Conservation (phyloP, 2,888 invertebrate species). For the Lithophane leautieri region DNA sequence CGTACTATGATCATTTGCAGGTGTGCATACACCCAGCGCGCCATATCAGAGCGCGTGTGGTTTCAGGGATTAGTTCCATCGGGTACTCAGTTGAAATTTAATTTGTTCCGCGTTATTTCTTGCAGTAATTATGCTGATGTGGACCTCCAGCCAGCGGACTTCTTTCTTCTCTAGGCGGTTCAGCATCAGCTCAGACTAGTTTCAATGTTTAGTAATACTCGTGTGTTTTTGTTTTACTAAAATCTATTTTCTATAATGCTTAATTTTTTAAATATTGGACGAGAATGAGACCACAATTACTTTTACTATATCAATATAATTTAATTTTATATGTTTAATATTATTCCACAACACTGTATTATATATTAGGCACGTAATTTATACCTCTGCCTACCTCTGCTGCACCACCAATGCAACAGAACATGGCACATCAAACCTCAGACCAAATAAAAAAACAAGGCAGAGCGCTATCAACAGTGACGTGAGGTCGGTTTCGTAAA, state of each 20-base stretch:
- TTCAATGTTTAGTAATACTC: neutral
- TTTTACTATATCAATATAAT: neutral
- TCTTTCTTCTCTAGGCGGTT: neutral
- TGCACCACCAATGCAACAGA: too few relatives aligned
- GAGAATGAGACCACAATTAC: neutral
- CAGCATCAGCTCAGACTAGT: neutral
- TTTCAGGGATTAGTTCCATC: neutral
- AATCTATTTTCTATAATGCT: neutral
- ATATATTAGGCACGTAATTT: too few relatives aligned
- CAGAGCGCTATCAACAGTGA: too few relatives aligned
- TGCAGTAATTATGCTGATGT: neutral
- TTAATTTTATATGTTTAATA: too few relatives aligned
- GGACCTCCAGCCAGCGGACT: neutral
- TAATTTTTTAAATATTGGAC: neutral
- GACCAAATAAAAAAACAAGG: too few relatives aligned
- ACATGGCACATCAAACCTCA: too few relatives aligned
- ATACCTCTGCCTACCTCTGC: too few relatives aligned
- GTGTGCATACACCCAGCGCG: neutral
- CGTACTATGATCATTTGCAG: neutral
- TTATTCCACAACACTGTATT: too few relatives aligned
- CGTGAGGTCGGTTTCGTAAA: too few relatives aligned
- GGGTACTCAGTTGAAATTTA: neutral
- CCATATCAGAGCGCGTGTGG: neutral
- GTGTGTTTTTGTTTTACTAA: neutral
- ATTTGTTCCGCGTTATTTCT: neutral